Conservation (phyloP, 2,113 vertebrate genomes). For the Tretioscincus oriximinensis region DNA sequence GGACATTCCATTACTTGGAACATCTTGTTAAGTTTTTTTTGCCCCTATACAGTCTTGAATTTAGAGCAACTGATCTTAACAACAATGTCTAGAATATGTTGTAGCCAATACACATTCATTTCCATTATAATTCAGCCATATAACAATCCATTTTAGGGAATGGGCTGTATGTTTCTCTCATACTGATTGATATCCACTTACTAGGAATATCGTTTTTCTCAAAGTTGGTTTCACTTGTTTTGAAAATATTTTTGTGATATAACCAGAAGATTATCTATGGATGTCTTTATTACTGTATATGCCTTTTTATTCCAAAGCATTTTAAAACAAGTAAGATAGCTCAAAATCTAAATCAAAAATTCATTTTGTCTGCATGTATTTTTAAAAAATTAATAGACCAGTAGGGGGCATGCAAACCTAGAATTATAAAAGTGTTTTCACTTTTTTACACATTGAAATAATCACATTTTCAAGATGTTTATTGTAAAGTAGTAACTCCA, state of each 20-base stretch:
- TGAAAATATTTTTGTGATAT: neutral
- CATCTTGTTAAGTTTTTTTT: neutral
- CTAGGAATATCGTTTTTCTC: neutral
- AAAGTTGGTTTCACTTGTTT: neutral
- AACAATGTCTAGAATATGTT: neutral
- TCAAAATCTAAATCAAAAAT: neutral
- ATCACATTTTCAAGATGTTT: neutral
- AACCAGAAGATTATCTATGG: neutral
- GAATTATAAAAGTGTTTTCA: neutral
- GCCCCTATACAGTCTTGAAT: neutral
- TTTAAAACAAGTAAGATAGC: too few relatives aligned
- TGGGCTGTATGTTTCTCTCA: neutral
- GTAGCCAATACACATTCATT: neutral
- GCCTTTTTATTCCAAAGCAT: neutral
- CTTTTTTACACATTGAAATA: neutral
- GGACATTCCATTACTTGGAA: neutral
- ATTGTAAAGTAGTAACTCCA: neutral
- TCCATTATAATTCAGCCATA: neutral
- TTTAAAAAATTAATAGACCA: constrained; percentile 35
- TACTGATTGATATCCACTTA: neutral
- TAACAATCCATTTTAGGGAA: neutral
- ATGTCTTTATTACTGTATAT: too few relatives aligned
- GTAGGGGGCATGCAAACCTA: constrained; percentile 60
- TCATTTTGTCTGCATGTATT: neutral
- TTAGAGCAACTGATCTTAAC: neutral